A percentile compares a stretch with the other conserved stretches of the same genome.
phyloP scores from a whole-genome alignment of 2,797 vertebrate genomes.

The Poecile montanus region DNA sequence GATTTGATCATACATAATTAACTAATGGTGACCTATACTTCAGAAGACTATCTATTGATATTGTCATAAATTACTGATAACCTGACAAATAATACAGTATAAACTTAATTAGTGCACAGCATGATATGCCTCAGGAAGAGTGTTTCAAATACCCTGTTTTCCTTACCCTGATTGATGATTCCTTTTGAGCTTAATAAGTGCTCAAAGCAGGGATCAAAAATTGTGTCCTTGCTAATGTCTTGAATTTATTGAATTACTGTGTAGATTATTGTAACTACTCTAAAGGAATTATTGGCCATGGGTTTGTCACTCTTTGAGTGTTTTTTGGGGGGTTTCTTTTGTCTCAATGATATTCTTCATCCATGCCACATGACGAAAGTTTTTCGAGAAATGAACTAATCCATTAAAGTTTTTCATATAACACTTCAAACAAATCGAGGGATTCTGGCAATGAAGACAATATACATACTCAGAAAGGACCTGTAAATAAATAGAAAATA shows the following conservation, averaged over 20 bases:
- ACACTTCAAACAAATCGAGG: background rate
- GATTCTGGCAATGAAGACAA: background rate
- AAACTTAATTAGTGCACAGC: background rate
- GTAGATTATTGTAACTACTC: background rate
- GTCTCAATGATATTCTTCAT: background rate
- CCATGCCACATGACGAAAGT: background rate
- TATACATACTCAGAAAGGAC: background rate
- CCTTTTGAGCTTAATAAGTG: constrained; percentile 1
- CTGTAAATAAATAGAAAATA: constrained; percentile 9
- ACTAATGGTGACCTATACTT: background rate
- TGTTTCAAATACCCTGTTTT: background rate
- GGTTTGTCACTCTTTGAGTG: background rate
- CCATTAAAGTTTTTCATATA: background rate
- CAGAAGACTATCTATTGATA: background rate
- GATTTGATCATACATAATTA: background rate
- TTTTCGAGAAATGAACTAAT: background rate
- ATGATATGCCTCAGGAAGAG: background rate
- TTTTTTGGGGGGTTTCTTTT: background rate
- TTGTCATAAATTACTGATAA: constrained; percentile 4
- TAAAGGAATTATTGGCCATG: background rate
- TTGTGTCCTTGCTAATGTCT: background rate
- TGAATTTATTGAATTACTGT: background rate
- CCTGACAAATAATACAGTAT: background rate
- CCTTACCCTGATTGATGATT: background rate
- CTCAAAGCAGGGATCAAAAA: background rate